phyloP scores from a whole-genome alignment of 2,888 invertebrate genomes.

The Isotomurus palustris region DNA sequence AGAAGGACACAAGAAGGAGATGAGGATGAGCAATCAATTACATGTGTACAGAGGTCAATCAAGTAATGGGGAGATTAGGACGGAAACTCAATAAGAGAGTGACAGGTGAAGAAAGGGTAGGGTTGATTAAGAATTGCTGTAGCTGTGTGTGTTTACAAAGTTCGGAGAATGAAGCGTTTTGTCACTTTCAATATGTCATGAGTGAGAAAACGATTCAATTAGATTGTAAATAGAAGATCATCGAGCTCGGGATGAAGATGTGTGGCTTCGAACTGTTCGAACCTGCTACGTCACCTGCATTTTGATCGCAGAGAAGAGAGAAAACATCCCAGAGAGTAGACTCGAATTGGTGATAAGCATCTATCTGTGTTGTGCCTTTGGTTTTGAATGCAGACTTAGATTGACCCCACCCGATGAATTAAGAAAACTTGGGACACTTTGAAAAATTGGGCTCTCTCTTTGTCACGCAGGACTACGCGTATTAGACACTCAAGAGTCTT shows the following conservation, averaged over 20 bases:
- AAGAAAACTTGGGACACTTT: conserved; percentile 31
- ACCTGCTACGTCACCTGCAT: background rate
- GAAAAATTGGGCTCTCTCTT: conserved; percentile 43
- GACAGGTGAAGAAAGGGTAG: no score
- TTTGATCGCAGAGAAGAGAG: background rate
- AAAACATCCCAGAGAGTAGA: conserved; percentile 1
- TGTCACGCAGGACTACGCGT: no score
- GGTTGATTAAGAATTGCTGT: no score
- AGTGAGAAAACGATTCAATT: no score
- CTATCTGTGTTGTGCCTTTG: conserved; percentile 8
- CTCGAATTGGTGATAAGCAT: conserved; percentile 5
- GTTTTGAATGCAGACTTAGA: conserved; percentile 2
- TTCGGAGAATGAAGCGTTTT: no score
- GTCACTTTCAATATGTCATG: no score
- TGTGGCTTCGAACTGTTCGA: background rate
- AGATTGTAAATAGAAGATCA: no score
- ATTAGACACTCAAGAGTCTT: no score
- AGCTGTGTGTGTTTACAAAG: no score
- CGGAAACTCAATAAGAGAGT: background rate
- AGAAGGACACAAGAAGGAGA: background rate
- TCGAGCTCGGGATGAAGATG: background rate
- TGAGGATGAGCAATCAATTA: background rate
- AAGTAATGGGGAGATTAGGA: background rate
- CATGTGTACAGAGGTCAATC: background rate
- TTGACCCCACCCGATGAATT: conserved; percentile 36